Evolutionary conservation across 2,888 invertebrate genomes (phyloP), one percentile per base, ranked within the genome.

Genomic region (Lymantria monacha): DNA sequence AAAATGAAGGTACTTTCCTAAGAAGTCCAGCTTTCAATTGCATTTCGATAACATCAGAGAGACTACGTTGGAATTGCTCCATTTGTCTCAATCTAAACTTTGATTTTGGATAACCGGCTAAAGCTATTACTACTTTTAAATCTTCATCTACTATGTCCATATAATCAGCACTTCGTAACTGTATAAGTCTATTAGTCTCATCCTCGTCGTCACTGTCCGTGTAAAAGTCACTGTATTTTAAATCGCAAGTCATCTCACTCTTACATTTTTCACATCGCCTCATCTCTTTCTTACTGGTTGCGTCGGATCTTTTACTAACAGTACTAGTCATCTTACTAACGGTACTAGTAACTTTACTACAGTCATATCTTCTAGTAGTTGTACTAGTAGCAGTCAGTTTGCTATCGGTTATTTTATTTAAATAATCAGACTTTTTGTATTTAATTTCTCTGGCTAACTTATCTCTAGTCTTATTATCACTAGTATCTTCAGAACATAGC

Each of bases 31-130:
- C 78, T 59, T 89, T 85, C 0, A 83, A 46, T 46, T 90, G 89
- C 87, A 88, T 87, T 49, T 88, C 83, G 11, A 84, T 82, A 0
- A 90, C 78, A 8, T 83, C 83, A 1, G 74, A 67, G 0, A 90
- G 53, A n/a, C 80, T 79, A 0, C 73, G 69, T 49, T 86, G 85
- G 36, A 89, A 90, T 7, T 67, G 58, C 9, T 83, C 82, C 83
- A 89, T 86, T 45, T 87, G 81, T 3, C 77, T 67, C 1, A 90
- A 57, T 7, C 77, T 72, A 81, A 90, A 87, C 54, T 87, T 89
- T 0, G 79, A 74, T 61, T 84, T 87, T 0, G 90, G 90, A 37
- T 90, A 90, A 0, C 85, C 88, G 0, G 82, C 79, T 50, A 87
- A 58, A 7, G 85, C 85, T 15, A 90, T 69, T 1, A 87, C 85